Percentiles rank a stretch among this genome's conserved stretches.
phyloP scores from a whole-genome alignment of 1,140 invertebrate genomes.

The Saccostrea cuccullata region DNA sequence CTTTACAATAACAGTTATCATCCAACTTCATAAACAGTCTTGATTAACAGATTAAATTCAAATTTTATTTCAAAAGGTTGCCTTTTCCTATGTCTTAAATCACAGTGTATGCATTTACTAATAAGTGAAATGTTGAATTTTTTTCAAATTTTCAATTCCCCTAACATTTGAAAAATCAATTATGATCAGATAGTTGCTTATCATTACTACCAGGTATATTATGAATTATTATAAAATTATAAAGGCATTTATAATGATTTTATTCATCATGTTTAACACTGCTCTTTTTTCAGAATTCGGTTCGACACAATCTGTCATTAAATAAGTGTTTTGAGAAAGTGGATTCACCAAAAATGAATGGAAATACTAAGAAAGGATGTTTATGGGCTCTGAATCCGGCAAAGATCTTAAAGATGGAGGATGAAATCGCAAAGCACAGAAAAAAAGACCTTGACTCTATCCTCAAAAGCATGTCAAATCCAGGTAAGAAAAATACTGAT shows the following conservation, averaged over 20 bases:
- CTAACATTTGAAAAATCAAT: too few species aligned
- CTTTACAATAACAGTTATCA: background rate
- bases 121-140: too few species aligned
- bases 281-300: conserved; percentile 85
- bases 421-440: conserved; percentile 97
- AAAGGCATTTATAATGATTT: background rate
- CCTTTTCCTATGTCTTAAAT: background rate
- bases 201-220: too few species aligned
- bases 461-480: conserved; percentile 93
- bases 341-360: conserved; percentile 84
- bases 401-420: conserved; percentile 97
- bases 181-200: too few species aligned
- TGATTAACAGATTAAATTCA: background rate
- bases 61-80: background rate
- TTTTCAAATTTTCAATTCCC: too few species aligned
- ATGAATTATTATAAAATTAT: too few species aligned
- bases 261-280: background rate
- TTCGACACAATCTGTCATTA: conserved; percentile 95
- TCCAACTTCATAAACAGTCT: background rate
- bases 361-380: conserved; percentile 84
- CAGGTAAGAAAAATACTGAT: conserved; percentile 80
- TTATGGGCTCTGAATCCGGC: conserved; percentile 97
- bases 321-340: conserved; percentile 99
- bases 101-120: background rate
- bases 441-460: conserved; percentile 90